Evolutionary conservation across 2,888 invertebrate genomes (phyloP), one percentile per base, ranked within the genome.

Genomic region (Cataglyphis cursor): DNA sequence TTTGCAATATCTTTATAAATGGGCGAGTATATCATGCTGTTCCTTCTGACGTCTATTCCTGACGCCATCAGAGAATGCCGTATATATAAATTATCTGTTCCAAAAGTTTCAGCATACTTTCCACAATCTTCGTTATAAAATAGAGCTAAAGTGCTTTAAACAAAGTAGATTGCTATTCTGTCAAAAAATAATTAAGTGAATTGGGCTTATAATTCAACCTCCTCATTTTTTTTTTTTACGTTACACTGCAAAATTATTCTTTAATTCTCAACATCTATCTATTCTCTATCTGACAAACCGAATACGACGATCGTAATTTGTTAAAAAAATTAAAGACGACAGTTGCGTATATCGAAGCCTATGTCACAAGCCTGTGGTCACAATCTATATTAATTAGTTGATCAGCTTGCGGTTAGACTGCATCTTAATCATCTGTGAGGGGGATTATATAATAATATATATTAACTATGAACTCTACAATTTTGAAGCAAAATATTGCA

Each of bases 1-100:
- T 81, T 81, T 81, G 61, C 35, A 81, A 75, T 38, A 75, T 35
- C 24, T 61, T 28, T 74, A 48, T 35, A 80, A 51, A 74, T 80
- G 9, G n/a, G 59, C 44, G 21, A 51, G n/a, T 48, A 65, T 51
- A 65, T 64, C 65, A 51, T 35, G 24, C n/a, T 15, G 48, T 41
- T n/a, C 15, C 28, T 57, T 15, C 4, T 38, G 41, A 54, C 38
- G 28, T 15, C 9, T 31, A n/a, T 68, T 54, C 18, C 5, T 44
- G 31, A 35, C 31, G 31, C 3, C 70, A 28, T 68, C 21, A 70
- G 10, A 70, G 0, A 15, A 15, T 41, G 24, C n/a, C 12, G 21
- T 44, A 35, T 4, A n/a, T 31, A 44, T 28, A 35, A 3, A 4
- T 18, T 41, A 41, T 12, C 12, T 18, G 12, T n/a, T 18, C 28